These are phyloP conservation scores for Sceloporus undulatus DNA, from an alignment of 2,113 vertebrate species.

Conservation along the genomic window DNA sequence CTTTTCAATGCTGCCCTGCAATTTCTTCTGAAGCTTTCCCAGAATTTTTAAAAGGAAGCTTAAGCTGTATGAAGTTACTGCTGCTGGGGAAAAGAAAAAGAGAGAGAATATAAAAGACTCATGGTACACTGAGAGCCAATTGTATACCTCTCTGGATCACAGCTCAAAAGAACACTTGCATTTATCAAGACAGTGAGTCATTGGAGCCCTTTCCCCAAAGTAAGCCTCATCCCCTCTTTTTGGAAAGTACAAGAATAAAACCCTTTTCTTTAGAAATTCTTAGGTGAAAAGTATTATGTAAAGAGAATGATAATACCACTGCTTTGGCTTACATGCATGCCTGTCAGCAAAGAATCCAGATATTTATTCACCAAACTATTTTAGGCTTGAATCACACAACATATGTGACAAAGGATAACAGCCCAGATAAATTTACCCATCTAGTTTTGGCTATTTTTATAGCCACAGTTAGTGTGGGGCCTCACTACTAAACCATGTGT, in stretches of 20 bases:
- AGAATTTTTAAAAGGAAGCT: neutral
- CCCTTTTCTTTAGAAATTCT: neutral
- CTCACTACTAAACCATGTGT: too few species aligned
- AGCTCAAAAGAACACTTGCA: neutral
- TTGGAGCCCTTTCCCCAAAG: neutral
- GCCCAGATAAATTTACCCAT: neutral
- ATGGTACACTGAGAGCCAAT: neutral
- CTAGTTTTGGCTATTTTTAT: neutral
- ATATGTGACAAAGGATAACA: neutral
- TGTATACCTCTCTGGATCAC: conserved; percentile 17
- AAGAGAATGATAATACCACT: neutral
- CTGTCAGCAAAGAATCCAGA: neutral
- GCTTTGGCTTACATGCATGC: neutral
- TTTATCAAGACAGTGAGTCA: conserved; percentile 10
- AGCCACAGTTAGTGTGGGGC: too few species aligned
- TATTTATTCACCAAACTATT: neutral
- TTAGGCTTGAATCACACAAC: neutral
- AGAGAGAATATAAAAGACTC: neutral
- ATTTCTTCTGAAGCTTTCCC: neutral
- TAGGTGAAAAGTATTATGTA: neutral
- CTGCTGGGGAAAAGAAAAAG: neutral
- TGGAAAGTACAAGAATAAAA: neutral
- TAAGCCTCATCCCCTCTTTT: neutral
- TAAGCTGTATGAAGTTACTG: neutral
- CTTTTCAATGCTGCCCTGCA: neutral